phyloP scores from a whole-genome alignment of 2,113 vertebrate species.

The Rhynchopsitta pachyrhyncha region DNA sequence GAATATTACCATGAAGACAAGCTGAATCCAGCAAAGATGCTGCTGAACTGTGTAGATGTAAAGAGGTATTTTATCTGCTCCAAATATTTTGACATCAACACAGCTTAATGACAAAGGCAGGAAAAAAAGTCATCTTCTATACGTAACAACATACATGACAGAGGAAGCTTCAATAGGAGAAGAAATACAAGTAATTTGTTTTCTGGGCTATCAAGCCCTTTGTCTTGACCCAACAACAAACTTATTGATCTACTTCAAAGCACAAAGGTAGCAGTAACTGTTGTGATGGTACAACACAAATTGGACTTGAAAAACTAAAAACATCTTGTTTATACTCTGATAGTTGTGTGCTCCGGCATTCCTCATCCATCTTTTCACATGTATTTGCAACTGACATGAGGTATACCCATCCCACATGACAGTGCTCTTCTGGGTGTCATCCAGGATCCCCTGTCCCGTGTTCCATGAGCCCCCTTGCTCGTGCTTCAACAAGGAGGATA shows the following conservation, averaged over 20 bases:
- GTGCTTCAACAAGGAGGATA: background rate
- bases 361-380: background rate
- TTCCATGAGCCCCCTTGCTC: rapidly evolving
- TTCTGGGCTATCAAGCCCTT: slow-evolving; percentile 49
- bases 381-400: rapidly evolving
- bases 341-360: background rate
- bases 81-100: slow-evolving; percentile 37
- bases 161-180: background rate
- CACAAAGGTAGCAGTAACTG: background rate
- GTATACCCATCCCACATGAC: rapidly evolving
- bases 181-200: slow-evolving; percentile 35
- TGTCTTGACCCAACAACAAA: slow-evolving; percentile 35
- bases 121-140: background rate
- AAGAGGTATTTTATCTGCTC: slow-evolving; percentile 27
- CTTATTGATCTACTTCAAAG: slow-evolving; percentile 35
- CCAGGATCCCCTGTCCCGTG: rapidly evolving
- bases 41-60: slow-evolving; percentile 4
- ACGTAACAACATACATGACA: slow-evolving; percentile 16
- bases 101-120: background rate
- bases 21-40: background rate
- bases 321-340: background rate
- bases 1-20: background rate
- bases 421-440: background rate
- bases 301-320: background rate
- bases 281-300: background rate